Base-by-base conservation (phyloP, 2,113 vertebrate species). In the Malurus melanocephalus region DNA sequence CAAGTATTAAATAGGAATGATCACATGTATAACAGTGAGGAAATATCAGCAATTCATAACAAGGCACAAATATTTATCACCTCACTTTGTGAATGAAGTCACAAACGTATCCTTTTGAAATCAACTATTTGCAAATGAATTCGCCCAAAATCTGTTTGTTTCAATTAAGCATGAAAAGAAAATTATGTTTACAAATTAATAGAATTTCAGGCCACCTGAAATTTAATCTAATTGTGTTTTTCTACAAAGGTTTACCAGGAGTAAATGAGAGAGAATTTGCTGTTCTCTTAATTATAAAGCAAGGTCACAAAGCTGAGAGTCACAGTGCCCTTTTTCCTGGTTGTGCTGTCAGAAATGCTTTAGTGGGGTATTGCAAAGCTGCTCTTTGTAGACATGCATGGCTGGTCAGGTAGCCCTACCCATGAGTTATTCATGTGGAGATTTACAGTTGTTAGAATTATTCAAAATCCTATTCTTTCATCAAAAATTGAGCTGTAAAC, bases 401-500 rank as follows among this genome's bases (percentile, higher is more conserved):
- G 27, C 19, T 84, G 80, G 33, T 46, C 61, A 33, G 27, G 64
- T 53, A 56, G 69, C 23, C 35, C 22, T 26, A 9, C 16, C 61
- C 48, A 14, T 83, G 48, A 52, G 11, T 78, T 77, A 74, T 69
- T 83, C 43, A 84, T 21, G 14, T 38, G 23, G 28, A 75, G 24
- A 33, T 60, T 71, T 46, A 30, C 35, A 56, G 24, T 60, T 76
- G 46, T 55, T 88, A 60, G 68, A 88, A 78, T 85, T 91, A 64
- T 74, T 92, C 11, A 85, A 62, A 85, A 78, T 87, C 56, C 75
- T 84, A 16, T 88, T 80, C 13, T 87, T 84, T 64, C 17, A 24
- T 89, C 28, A 51, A 33, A 91, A 85, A 92, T 30, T 67, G 89
- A 68, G 61, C 38, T 71, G 42, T 84, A 89, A 92, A 82, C 43